Conservation (phyloP, 2,113 vertebrate species). For the Caloenas nicobarica region DNA sequence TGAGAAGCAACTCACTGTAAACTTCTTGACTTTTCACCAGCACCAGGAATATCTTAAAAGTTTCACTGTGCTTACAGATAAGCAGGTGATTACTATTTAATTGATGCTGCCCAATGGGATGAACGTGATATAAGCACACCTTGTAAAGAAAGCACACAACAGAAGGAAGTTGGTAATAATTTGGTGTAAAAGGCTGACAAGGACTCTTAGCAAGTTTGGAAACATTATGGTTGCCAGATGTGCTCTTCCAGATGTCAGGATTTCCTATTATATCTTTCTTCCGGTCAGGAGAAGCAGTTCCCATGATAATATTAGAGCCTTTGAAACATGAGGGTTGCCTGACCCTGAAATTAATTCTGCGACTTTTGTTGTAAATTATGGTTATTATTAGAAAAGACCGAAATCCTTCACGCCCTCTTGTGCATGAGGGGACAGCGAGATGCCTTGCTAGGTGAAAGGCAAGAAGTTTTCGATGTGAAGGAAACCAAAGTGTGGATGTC, state of each 20-base stretch:
- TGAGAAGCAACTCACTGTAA: background rate
- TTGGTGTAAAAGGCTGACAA: slow-evolving; percentile 22
- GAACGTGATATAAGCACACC: background rate
- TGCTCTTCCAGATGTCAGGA: slow-evolving; percentile 61
- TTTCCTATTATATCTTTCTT: slow-evolving; percentile 56
- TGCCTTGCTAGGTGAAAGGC: background rate
- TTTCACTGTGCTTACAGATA: background rate
- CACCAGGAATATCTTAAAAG: background rate
- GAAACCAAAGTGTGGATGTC: background rate
- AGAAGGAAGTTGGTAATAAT: slow-evolving; percentile 26
- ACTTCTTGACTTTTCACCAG: background rate
- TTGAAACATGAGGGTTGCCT: background rate
- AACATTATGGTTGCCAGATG: slow-evolving; percentile 57
- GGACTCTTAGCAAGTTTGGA: slow-evolving; percentile 26
- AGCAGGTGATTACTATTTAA: background rate
- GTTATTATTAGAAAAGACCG: background rate
- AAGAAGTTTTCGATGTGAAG: background rate
- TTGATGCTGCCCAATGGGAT: background rate
- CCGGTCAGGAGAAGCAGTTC: background rate
- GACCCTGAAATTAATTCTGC: background rate
- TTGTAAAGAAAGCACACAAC: slow-evolving; percentile 22
- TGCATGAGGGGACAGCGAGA: background rate
- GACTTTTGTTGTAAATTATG: background rate
- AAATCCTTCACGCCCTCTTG: background rate
- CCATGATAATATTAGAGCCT: background rate